Percentiles rank a stretch among this genome's conserved stretches.
Conservation (phyloP, 2,797 vertebrate species). For the Scyliorhinus canicula region DNA sequence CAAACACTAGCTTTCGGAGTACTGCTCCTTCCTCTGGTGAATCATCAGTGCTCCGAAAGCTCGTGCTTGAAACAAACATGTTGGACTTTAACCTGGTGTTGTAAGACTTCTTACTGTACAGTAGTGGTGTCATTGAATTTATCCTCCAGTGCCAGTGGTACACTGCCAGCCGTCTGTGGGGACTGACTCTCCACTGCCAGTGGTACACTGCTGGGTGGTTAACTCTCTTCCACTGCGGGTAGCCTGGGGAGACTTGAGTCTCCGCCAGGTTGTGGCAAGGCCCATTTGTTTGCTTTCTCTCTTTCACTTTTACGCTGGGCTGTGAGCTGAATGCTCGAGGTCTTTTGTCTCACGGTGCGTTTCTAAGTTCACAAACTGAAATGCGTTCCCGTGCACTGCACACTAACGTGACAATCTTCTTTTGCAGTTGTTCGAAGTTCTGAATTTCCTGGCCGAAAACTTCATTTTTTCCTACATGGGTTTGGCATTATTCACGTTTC, state of each 20-base stretch:
- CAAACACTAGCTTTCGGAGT: no score
- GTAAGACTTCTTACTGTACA: no score
- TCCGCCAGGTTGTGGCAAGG: not conserved
- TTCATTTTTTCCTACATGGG: slow-evolving; percentile 98
- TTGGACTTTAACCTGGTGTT: no score
- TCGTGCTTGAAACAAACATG: no score
- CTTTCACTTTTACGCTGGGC: not conserved
- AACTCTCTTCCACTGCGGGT: not conserved
- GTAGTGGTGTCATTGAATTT: not conserved
- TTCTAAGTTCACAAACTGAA: not conserved
- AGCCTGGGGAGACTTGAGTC: not conserved
- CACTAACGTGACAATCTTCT: not conserved
- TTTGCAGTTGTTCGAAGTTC: slow-evolving; percentile 64
- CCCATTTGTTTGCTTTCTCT: not conserved
- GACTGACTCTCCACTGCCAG: not conserved
- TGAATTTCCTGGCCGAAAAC: slow-evolving; percentile 39
- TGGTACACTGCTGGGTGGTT: not conserved
- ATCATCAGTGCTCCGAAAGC: no score
- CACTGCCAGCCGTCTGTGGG: no score
- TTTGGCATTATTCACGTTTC: slow-evolving; percentile 93
- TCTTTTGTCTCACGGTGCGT: no score
- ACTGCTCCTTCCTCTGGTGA: no score
- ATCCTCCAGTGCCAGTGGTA: not conserved
- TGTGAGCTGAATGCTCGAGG: not conserved
- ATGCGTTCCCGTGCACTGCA: not conserved